Base-by-base conservation (phyloP, 2,113 vertebrate species). In the Osmerus eperlanus region DNA sequence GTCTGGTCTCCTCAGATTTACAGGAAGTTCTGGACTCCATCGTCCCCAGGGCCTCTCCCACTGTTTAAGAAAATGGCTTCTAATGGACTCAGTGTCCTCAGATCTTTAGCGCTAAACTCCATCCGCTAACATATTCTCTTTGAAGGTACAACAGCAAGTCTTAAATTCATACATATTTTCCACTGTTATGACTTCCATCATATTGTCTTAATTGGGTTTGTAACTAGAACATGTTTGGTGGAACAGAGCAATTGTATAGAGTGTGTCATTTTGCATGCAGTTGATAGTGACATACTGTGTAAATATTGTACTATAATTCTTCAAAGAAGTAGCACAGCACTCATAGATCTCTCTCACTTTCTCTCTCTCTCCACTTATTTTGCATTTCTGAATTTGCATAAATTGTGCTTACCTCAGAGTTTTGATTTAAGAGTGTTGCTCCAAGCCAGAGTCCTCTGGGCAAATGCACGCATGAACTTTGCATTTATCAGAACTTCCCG, bases 401-500 rank as follows among this genome's bases (percentile, higher is more conserved):
- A 29, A 36, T 70, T 52, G 51, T 36, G 51, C 70, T 64, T 61
- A 67, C 73, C 65, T 84, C 68, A 62, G 66, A 78, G 62, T 76
- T 84, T 75, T 80, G 72, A 83, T 81, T 67, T 71, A 15, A 51
- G 56, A 32, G 52, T 68, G 71, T 79, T 81, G 75, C 80, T 85
- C 82, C 65, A 83, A 88, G 80, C 70, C 80, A 78, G 76, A 74
- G 13, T 82, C 84, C 79, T 87, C 47, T 41, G 74, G 78, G 86
- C 74, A 71, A 76, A 72, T 53, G 65, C 78, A 75, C 55, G 66
- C 77, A 79, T 77, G 77, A 84, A 85, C 84, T 70, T 70, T 78
- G 79, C 78, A 78, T 85, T 83, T 83, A 80, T 86, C 81, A 86
- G 74, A 83, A 75, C 75, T 82, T 85, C 80, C 64, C 59, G 15